Percentiles rank a stretch among this genome's conserved stretches.
These are phyloP conservation scores for Aspidiotus rigidus DNA, from an alignment of 2,888 invertebrate species.

Conservation along the genomic window DNA sequence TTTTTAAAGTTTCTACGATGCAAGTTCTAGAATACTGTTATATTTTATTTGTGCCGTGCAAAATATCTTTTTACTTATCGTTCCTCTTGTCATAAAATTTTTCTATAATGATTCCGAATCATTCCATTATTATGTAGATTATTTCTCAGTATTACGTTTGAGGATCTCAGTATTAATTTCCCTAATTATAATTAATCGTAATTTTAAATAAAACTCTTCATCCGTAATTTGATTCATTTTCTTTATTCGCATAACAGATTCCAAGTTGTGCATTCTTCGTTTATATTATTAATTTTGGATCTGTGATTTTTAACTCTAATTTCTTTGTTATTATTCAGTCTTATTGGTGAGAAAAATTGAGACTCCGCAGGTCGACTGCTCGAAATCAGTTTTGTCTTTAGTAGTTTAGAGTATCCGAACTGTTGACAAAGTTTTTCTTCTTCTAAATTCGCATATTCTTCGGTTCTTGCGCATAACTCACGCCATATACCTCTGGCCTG, in stretches of 20 bases:
- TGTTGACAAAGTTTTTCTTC: conserved; percentile 14
- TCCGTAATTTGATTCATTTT: no score
- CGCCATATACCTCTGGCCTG: conserved; percentile 32
- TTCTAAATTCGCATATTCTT: conserved; percentile 1
- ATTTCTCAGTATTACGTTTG: neutral
- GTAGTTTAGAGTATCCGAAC: neutral
- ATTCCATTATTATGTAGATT: neutral
- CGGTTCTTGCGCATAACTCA: conserved; percentile 26
- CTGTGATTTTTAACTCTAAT: conserved; percentile 2
- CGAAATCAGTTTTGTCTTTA: neutral
- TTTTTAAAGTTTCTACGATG: no score
- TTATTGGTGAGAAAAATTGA: neutral
- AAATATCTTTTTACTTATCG: no score
- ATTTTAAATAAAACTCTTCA: no score
- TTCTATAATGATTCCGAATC: neutral
- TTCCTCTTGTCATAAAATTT: no score
- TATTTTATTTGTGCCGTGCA: no score
- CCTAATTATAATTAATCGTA: no score
- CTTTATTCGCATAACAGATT: no score
- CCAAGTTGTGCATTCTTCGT: no score
- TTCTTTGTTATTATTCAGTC: neutral
- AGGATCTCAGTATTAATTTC: no score
- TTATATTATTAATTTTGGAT: no score
- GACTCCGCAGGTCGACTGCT: neutral
- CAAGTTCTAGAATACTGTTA: no score